These are phyloP conservation scores for Lepidostoma basale DNA, from an alignment of 1,140 invertebrate genomes.

Conservation along the genomic window DNA sequence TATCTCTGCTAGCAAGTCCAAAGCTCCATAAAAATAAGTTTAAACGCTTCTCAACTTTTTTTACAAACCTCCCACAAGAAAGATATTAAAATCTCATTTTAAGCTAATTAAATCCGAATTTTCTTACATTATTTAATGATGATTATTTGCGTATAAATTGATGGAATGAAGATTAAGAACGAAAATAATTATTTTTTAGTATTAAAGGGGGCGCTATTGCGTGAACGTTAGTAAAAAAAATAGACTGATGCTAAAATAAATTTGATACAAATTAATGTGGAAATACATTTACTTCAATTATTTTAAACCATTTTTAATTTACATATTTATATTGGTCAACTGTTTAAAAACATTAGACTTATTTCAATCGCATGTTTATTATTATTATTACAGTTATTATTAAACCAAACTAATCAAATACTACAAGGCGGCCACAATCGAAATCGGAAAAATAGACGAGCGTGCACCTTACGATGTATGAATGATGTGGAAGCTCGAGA, in stretches of 20 bases:
- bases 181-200: background rate
- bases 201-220: background rate
- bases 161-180: background rate
- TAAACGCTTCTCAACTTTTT: slow-evolving; percentile 1
- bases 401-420: too few relatives aligned
- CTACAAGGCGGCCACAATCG: too few relatives aligned
- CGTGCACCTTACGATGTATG: too few relatives aligned
- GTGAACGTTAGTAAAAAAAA: background rate
- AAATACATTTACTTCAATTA: background rate
- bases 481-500: too few relatives aligned
- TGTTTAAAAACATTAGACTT: background rate
- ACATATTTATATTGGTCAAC: background rate
- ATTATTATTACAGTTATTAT: too few relatives aligned
- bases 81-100: background rate
- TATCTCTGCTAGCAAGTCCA: background rate
- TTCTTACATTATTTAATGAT: background rate
- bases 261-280: background rate
- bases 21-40: slow-evolving; percentile 5
- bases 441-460: too few relatives aligned
- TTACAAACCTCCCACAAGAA: background rate
- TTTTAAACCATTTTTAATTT: background rate
- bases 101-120: background rate
- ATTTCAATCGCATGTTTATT: too few relatives aligned
- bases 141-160: background rate
- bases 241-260: too few relatives aligned